Base-by-base conservation (phyloP, 2,888 invertebrate species). In the Acronicta aceris region DNA sequence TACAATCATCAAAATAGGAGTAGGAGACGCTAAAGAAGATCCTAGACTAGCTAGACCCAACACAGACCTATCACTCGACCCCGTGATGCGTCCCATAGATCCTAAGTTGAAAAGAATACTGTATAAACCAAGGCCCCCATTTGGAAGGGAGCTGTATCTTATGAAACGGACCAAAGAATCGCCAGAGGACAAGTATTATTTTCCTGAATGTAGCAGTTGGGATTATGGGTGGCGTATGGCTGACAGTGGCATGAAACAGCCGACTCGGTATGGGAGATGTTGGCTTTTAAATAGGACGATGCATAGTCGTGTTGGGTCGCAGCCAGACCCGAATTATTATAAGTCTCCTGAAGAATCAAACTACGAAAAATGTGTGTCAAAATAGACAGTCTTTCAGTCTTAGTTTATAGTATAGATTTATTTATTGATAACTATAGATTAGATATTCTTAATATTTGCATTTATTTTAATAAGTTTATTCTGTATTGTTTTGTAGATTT, bases 121-220 rank as follows among this genome's bases (percentile, higher is more conserved):
- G 9, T 83, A 84, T 49, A 82, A 87, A 75, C 58, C 81, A 0
- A 81, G 79, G 57, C 86, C 87, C 0, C 79, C 80, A 12, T 84
- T 80, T 48, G 89, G 87, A 0, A 81, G 81, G 36, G 64, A 70
- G 3, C 65, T 74, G 25, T 89, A 90, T 62, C 61, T 89, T 38
- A 54, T 62, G 0, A 76, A 76, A 12, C 79, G 89, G 4, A 36
- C 59, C 0, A 82, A 85, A 52, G 52, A 67, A 0, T 61, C 49
- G 47, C 89, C 88, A 0, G 89, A 89, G 63, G 81, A 85, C 16
- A 88, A 75, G 51, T 90, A 81, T 54, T 89, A 89, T 57, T 84
- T 88, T 25, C 38, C 85, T 0, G 86, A 88, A 67, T 83, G 84
- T 54, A 64, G 52, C 25, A 82, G 72, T 41, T 87, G 82, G 80